Evolutionary conservation across 1,140 invertebrate genomes (phyloP), one percentile per base, ranked within the genome.

Genomic region (Argopecten irradians): DNA sequence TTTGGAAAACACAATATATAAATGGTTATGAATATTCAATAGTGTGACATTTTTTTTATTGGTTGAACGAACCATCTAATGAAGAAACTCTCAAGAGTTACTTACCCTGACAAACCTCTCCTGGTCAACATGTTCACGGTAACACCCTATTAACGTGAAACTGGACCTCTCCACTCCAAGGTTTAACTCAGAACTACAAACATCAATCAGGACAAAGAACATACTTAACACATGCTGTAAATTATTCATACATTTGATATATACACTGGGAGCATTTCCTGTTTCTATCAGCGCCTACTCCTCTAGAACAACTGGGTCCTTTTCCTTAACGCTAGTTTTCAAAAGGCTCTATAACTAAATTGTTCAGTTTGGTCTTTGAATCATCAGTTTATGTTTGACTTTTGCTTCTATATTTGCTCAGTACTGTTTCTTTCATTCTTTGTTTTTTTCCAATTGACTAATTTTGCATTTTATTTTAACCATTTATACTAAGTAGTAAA

Each of bases 121-220:
- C 71, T 94, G 92, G 16, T 95, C 93, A 0, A 90, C 89, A 16
- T 89, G 89, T 33, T 93, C 93, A 88, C 94, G 91, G 91, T 92
- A 93, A 89, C 93, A 94, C 41, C 93, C 94, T 34, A 95, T 94
- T 28, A 95, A 84, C 13, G 95, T 95, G 87, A 95, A 95, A 88
- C 94, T 95, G 16, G 95, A 94, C 41, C 93, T 85, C 89, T 95
- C 94, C 19, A 95, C 94, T 1, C 94, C 94, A 82, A 95, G 92
- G 83, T 95, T 95, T 14, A 95, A 86, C 84, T 95, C 94, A 16
- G 94, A 94, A 28, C 95, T 95, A 89, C 39, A 91, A 86, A 34
- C 83, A 71, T 2, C 0, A 71, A 71, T 1, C 43, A 46, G 90
- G 46, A 82, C 16, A 86, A 36, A 46, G 2, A 14, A 82, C 82